Evolutionary conservation across 30 jellyfish, hydroid and myxozoan genomes (phyloP).

Genomic region (Rhopilema esculentum): DNA sequence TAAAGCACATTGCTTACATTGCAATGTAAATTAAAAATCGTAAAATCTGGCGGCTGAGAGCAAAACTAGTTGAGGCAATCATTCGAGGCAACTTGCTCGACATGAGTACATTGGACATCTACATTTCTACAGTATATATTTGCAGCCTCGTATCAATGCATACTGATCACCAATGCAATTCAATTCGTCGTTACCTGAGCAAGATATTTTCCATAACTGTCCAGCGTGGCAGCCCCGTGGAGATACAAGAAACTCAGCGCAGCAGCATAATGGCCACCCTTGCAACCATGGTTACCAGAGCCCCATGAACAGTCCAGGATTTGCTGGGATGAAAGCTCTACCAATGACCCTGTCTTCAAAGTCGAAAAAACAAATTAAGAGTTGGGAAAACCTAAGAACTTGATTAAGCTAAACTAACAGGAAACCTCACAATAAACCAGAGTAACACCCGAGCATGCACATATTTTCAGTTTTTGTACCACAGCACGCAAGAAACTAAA

Average conservation of each 20-base stretch:
- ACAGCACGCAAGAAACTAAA: conserved; percentile 83
- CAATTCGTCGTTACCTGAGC: conserved; percentile 99
- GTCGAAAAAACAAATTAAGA: not conserved
- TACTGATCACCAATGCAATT: too few relatives aligned
- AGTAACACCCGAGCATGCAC: conserved; percentile 80
- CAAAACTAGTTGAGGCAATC: too few relatives aligned
- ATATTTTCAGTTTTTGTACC: conserved; percentile 76
- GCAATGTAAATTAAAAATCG: too few relatives aligned
- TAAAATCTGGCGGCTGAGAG: too few relatives aligned
- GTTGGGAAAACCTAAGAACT: not conserved
- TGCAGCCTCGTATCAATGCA: too few relatives aligned
- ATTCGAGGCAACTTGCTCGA: too few relatives aligned
- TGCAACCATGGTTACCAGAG: conserved; percentile 99
- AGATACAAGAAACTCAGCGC: conserved; percentile 92
- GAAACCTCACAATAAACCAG: not conserved
- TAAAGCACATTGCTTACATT: too few relatives aligned
- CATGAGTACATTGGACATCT: too few relatives aligned
- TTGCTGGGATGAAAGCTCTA: conserved; percentile 91
- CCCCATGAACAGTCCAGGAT: conserved; percentile 99
- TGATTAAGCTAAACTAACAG: not conserved
- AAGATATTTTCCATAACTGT: conserved; percentile 97
- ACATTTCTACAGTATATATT: too few relatives aligned
- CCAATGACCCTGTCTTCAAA: conserved; percentile 89
- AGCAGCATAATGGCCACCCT: conserved; percentile 99
- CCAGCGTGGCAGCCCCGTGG: conserved; percentile 93